Percentiles rank a stretch among this genome's conserved stretches.
These are phyloP conservation scores for Lasioglossum marginatum DNA, from an alignment of 2,888 invertebrate genomes.

Conservation along the genomic window DNA sequence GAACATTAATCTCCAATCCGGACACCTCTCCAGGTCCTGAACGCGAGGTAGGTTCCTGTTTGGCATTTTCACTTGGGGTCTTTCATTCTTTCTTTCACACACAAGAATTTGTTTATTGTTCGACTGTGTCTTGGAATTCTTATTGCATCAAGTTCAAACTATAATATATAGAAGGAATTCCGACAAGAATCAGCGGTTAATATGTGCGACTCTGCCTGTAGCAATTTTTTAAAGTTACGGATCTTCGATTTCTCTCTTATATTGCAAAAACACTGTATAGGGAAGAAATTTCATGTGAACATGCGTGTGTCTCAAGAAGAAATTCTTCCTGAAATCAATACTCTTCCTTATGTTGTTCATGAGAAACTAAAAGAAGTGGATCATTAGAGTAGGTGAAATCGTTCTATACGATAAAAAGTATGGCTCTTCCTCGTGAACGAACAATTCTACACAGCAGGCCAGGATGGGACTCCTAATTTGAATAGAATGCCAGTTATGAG, in stretches of 20 bases:
- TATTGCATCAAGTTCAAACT: too few relatives aligned
- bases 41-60: conserved; percentile 62
- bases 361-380: conserved; percentile 15
- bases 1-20: too few relatives aligned
- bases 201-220: too few relatives aligned
- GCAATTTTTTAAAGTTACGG: too few relatives aligned
- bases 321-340: conserved; percentile 9
- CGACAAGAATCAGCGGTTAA: too few relatives aligned
- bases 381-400: conserved; percentile 49
- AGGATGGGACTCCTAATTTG: conserved; percentile 67
- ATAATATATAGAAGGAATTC: too few relatives aligned
- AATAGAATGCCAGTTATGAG: conserved; percentile 76
- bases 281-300: background rate
- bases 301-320: background rate
- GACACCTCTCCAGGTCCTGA: too few relatives aligned
- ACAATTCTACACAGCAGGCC: conserved; percentile 57
- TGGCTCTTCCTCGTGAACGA: conserved; percentile 46
- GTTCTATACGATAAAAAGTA: conserved; percentile 43
- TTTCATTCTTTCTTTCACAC: conserved; percentile 24
- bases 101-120: background rate
- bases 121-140: background rate
- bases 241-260: background rate
- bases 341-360: conserved; percentile 1
- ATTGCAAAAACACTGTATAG: background rate
- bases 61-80: conserved; percentile 34